phyloP scores from a whole-genome alignment of 2,888 invertebrate species.

The Junonia oenone region DNA sequence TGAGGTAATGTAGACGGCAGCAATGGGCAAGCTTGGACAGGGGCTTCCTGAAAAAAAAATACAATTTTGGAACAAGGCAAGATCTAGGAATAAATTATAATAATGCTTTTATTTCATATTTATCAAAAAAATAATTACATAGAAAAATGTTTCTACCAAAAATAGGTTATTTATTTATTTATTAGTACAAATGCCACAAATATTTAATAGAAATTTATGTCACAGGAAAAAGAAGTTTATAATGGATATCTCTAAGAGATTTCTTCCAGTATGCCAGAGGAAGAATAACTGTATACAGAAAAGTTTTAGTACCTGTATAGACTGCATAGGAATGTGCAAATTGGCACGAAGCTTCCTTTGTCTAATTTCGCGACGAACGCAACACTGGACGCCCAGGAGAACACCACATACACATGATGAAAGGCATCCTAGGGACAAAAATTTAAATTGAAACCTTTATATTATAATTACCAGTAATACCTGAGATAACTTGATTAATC shows the following conservation, averaged over 20 bases:
- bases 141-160: too few species aligned
- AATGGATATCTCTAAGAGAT: too few species aligned
- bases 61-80: too few species aligned
- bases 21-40: constrained; percentile 58
- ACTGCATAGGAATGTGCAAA: constrained; percentile 69
- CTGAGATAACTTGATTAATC: neutral
- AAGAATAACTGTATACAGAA: too few species aligned
- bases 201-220: too few species aligned
- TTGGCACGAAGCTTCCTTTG: constrained; percentile 61
- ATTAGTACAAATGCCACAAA: too few species aligned
- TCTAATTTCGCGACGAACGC: constrained; percentile 75
- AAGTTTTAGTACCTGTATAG: constrained; percentile 52
- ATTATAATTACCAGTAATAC: neutral
- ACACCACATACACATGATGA: constrained; percentile 82
- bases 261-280: too few species aligned
- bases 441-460: neutral
- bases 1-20: constrained; percentile 64
- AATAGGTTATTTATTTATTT: too few species aligned
- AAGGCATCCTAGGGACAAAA: constrained; percentile 66
- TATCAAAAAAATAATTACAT: neutral
- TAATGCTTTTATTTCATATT: too few species aligned
- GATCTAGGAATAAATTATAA: too few species aligned
- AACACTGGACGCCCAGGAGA: constrained; percentile 82
- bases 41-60: constrained; percentile 64
- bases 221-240: too few species aligned